Conservation (phyloP, 2,888 invertebrate genomes). For the Tortrix viridana region DNA sequence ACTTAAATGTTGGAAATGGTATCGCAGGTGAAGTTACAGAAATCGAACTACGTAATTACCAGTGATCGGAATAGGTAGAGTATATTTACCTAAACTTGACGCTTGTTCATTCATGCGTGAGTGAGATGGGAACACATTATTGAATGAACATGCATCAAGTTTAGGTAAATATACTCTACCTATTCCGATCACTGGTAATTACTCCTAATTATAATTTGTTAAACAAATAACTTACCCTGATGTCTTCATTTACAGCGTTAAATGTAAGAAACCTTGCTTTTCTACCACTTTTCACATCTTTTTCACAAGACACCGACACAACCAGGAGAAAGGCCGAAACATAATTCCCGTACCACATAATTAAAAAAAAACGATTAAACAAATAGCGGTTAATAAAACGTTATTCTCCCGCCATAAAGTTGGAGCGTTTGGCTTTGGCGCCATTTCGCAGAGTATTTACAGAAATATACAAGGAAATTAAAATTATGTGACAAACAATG, state of each 20-base stretch:
- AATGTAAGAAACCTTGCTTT: constrained; percentile 82
- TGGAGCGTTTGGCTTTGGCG: constrained; percentile 59
- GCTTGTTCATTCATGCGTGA: too few species aligned
- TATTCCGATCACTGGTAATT: too few species aligned
- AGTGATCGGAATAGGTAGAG: too few species aligned
- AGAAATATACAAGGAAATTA: constrained; percentile 61
- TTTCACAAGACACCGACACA: constrained; percentile 49
- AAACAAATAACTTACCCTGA: constrained; percentile 75
- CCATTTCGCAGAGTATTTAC: constrained; percentile 57
- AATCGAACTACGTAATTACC: too few species aligned
- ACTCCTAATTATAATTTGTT: background rate
- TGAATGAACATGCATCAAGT: too few species aligned
- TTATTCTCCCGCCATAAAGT: constrained; percentile 53
- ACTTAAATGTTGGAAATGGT: too few species aligned
- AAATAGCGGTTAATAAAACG: constrained; percentile 55
- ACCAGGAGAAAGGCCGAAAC: constrained; percentile 47
- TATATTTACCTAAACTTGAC: too few species aligned
- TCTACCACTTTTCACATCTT: constrained; percentile 46
- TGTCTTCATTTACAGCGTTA: constrained; percentile 78
- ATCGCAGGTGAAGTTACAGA: too few species aligned
- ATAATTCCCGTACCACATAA: constrained; percentile 44
- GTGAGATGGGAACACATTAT: too few species aligned
- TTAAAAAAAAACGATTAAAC: constrained; percentile 42
- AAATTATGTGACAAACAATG: constrained; percentile 50
- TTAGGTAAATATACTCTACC: too few species aligned